Percentiles rank a stretch among this genome's conserved stretches.
These are phyloP conservation scores for Reticulitermes lucifugus DNA, from an alignment of 2,888 invertebrate species.

Conservation along the genomic window DNA sequence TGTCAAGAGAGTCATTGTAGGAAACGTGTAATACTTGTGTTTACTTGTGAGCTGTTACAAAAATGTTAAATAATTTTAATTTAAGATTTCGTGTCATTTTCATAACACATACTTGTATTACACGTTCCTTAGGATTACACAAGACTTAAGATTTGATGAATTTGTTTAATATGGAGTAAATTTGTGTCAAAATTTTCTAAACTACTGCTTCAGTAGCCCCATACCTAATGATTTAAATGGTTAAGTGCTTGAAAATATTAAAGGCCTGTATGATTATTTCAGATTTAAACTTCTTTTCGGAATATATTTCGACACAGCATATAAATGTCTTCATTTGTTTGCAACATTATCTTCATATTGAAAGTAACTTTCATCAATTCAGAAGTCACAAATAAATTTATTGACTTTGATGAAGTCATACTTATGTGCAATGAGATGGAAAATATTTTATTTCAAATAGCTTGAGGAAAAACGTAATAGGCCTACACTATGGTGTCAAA, in stretches of 20 bases:
- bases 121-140: background rate
- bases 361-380: background rate
- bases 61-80: background rate
- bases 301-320: too few species aligned
- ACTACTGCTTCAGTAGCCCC: background rate
- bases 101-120: background rate
- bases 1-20: background rate
- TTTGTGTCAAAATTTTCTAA: background rate
- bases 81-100: background rate
- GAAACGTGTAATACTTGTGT: background rate
- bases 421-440: slow-evolving; percentile 34
- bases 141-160: background rate
- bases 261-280: too few species aligned
- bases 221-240: background rate
- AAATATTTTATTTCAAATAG: slow-evolving; percentile 26
- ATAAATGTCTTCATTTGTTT: background rate
- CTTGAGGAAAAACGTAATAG: slow-evolving; percentile 9
- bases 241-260: too few species aligned
- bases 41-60: background rate
- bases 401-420: slow-evolving; percentile 19
- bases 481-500: slow-evolving; percentile 2
- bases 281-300: too few species aligned
- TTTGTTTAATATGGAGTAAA: background rate
- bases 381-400: slow-evolving; percentile 7
- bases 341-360: background rate